Percentiles rank a stretch among this genome's conserved stretches.
Evolutionary conservation across 2,888 invertebrate genomes (phyloP).

Genomic region (Aphidius colemani): DNA sequence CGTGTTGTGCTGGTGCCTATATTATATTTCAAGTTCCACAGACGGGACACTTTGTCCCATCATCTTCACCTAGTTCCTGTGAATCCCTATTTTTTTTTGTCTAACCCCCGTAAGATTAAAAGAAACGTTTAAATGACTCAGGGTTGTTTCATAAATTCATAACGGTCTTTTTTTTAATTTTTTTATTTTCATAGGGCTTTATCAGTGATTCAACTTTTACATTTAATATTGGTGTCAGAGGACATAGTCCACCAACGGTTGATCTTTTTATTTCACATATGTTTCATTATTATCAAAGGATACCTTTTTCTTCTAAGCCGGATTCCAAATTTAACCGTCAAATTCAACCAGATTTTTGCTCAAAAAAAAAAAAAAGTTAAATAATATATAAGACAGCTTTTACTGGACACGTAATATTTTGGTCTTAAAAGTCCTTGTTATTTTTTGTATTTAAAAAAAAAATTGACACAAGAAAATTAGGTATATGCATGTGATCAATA

Average conservation of each 20-base stretch:
- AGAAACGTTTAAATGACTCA: constrained; percentile 38
- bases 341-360: not conserved
- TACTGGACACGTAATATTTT: too few species aligned
- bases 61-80: constrained; percentile 1
- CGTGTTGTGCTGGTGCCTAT: too few species aligned
- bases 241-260: constrained; percentile 21
- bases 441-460: not conserved
- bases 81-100: constrained; percentile 36
- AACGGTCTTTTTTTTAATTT: constrained; percentile 32
- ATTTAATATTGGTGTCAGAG: not conserved
- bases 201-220: constrained; percentile 41
- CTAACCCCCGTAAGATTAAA: constrained; percentile 43
- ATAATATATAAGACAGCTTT: too few species aligned
- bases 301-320: too few species aligned
- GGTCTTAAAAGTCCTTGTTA: not conserved
- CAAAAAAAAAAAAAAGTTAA: too few species aligned
- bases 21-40: constrained; percentile 40
- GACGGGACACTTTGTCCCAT: constrained; percentile 54
- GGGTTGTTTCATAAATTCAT: constrained; percentile 9
- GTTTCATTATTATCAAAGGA: not conserved
- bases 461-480: not conserved
- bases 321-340: too few species aligned
- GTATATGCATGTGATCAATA: not conserved
- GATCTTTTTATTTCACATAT: not conserved
- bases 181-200: constrained; percentile 28